Base-by-base conservation (phyloP, 2,888 invertebrate genomes). In the Tetropium fuscum region DNA sequence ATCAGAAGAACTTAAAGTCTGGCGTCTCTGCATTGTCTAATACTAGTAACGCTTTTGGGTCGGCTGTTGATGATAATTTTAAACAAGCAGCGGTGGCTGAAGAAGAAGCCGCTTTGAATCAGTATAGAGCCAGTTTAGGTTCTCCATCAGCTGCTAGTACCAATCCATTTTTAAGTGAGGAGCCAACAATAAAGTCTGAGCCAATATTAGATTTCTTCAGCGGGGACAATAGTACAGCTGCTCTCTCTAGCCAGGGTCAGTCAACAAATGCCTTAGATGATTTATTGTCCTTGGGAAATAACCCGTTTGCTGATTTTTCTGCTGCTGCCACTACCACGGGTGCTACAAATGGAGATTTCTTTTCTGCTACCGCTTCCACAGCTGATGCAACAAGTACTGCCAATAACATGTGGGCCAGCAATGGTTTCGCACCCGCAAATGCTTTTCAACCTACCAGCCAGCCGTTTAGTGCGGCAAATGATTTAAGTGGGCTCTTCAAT, bases 61-160 rank as follows among this genome's bases (percentile, higher is more conserved):
- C 92, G 74, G 93, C 92, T 61, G 93, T 92, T 51, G 95, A 95
- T 77, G 97, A 97, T 77, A 89, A 89, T 47, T 86, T 95, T 61
- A 89, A 91, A 75, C 92, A 93, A 76, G 92, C 93, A 78, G 96
- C 92, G 22, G 84, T 98, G 53, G 97, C 97, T 16, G 97, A 98
- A 78, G 99, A 99, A 81, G 97, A 97, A 81, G 95, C 95, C 11
- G 94, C 93, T 59, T 89, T 98, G 86, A 96, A 93, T 83, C 94
- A 95, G 82, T 94, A 95, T 80, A 97, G 95, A 90, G 97, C 90
- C 58, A 94, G 91, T 81, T 87, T 94, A 63, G 90, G 91, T 70
- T 93, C 93, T 64, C 93, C 34, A 11, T 34, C 93, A 27, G 76
- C 86, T 61, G 87, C 88, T 44, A 82, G 84, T 72, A 94, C 93